Evolutionary conservation across 2,797 vertebrate species (phyloP).

Genomic region (Babyrousa celebensis): DNA sequence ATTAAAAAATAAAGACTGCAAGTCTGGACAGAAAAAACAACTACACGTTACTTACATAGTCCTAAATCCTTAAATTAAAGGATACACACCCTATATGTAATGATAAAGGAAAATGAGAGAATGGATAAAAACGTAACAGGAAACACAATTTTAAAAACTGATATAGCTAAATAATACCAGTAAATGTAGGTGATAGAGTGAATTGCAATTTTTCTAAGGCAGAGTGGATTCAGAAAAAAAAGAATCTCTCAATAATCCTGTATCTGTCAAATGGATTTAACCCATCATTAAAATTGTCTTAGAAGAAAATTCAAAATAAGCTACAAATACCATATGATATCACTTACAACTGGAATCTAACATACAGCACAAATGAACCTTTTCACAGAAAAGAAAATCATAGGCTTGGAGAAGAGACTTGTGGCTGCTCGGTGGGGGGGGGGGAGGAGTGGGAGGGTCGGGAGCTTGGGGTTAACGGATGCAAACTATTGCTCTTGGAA

Average conservation of each 20-base stretch:
- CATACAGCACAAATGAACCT: too few relatives aligned
- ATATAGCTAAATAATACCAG: not conserved
- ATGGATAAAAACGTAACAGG: not conserved
- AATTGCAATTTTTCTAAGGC: not conserved
- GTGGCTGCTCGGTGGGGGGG: too few relatives aligned
- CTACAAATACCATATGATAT: not conserved
- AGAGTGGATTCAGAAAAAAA: not conserved
- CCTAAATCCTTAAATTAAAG: not conserved
- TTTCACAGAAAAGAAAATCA: too few relatives aligned
- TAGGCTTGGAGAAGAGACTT: too few relatives aligned
- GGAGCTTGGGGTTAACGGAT: too few relatives aligned
- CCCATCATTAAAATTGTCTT: not conserved
- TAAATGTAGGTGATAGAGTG: not conserved
- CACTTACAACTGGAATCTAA: too few relatives aligned
- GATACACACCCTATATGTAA: not conserved
- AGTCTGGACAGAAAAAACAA: not conserved
- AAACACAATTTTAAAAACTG: not conserved
- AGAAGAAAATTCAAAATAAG: not conserved
- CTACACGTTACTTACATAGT: not conserved
- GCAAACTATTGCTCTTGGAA: too few relatives aligned
- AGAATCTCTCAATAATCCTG: not conserved
- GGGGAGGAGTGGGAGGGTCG: too few relatives aligned
- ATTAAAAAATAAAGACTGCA: not conserved
- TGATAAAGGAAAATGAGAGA: not conserved
- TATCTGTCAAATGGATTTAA: not conserved